Conservation (phyloP, 2,113 vertebrate species). For the Gallinago jamesoni region DNA sequence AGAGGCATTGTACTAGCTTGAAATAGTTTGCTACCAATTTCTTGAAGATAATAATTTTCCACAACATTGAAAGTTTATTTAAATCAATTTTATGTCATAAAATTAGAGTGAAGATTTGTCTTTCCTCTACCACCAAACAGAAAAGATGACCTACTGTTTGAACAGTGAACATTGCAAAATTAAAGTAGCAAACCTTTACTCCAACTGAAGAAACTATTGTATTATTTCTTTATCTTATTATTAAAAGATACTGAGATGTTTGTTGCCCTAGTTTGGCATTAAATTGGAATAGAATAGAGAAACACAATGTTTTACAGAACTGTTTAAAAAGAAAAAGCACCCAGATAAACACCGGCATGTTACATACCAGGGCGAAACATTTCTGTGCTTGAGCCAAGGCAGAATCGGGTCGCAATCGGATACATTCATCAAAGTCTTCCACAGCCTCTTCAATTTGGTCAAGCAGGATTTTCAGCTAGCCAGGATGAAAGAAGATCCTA, state of each 20-base stretch:
- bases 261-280: not conserved
- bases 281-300: not conserved
- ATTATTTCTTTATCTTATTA: not conserved
- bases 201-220: not conserved
- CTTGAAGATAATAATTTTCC: not conserved
- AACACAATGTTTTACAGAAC: not conserved
- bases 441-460: constrained; percentile 98
- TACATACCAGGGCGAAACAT: constrained; percentile 93
- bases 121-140: not conserved
- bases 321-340: not conserved
- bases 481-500: constrained; percentile 38
- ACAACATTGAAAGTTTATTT: not conserved
- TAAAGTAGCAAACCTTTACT: not conserved
- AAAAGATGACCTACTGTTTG: not conserved
- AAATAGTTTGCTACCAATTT: not conserved
- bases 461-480: constrained; percentile 94
- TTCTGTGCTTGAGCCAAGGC: constrained; percentile 98
- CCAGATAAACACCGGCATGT: not conserved
- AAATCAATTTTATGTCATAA: not conserved
- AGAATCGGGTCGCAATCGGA: constrained; percentile 92
- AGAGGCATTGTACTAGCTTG: not conserved
- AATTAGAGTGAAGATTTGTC: not conserved
- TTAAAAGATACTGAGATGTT: not conserved
- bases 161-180: not conserved
- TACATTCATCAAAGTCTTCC: constrained; percentile 97